phyloP scores from a whole-genome alignment of 2,888 invertebrate species.

The Amphipoea lucens region DNA sequence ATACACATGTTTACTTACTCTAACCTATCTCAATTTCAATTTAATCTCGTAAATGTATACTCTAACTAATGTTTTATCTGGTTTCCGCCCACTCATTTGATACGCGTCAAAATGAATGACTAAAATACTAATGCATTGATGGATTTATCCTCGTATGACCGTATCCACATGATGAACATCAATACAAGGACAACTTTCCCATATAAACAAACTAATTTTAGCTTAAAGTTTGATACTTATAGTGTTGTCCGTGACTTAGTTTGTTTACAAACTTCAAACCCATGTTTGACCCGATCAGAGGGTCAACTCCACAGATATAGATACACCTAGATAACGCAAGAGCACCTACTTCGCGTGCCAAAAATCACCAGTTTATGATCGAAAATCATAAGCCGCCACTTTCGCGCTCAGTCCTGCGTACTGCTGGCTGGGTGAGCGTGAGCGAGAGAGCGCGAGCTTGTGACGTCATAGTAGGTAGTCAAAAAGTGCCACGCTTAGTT shows the following conservation, averaged over 20 bases:
- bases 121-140: conserved; percentile 8
- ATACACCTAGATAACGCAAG: no score
- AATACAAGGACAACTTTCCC: neutral
- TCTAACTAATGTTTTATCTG: conserved; percentile 19
- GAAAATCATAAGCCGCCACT: no score
- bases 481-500: no score
- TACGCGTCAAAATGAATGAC: conserved; percentile 24
- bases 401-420: no score
- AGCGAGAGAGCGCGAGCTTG: no score
- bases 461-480: no score
- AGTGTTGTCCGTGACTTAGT: neutral
- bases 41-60: conserved; percentile 17
- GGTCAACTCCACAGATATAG: neutral
- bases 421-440: no score
- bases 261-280: neutral
- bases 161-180: neutral
- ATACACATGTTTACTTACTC: neutral
- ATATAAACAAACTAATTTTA: neutral
- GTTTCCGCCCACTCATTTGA: conserved; percentile 64
- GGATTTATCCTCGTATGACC: conserved; percentile 5
- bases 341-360: no score
- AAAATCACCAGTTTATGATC: no score
- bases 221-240: neutral
- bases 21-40: neutral
- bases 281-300: neutral